Evolutionary conservation across 2,113 vertebrate species (phyloP), one percentile per base, ranked within the genome.

Genomic region (Crypturellus undulatus): DNA sequence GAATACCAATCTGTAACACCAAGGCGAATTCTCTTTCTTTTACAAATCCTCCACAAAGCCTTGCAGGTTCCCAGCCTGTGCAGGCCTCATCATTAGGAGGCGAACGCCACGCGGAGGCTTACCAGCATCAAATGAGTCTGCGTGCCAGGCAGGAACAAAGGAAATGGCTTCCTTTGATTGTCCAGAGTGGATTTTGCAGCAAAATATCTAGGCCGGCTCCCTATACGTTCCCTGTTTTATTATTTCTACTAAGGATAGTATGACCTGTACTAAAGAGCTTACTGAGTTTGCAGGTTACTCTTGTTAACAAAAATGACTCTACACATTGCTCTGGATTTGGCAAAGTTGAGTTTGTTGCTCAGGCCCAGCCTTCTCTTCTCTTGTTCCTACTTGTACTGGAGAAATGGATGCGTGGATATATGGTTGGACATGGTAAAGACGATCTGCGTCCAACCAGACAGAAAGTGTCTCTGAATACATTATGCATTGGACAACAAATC

Each of bases 21-120:
- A 78, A 25, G 64, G 51, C 68, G 87, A 94, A 92, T 85, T 45
- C 59, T 92, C 75, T 62, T 79, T 63, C 42, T 89, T 87, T 91
- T n/a, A 25, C 22, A 89, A 92, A 92, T 84, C 79, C 59, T 70
- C 24, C 84, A 65, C 59, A 59, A 92, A 85, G 13, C 90, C 68
- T 83, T 58, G 38, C 14, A 86, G 76, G 42, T 93, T 64, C 68
- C 42, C 34, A 34, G 28, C 67, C 84, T 91, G 75, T 22, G 32
- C 36, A 32, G 70, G 14, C 30, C 45, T 77, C 71, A 10, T 56
- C 8, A 3, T 85, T 85, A 83, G 26, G 63, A 72, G 71, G 65
- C 45, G 65, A 59, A 81, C 80, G 70, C 20, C 56, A 60, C 59
- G 43, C 60, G 54, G 82, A 94, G 47, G 38, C 17, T 96, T 71